phyloP scores from a whole-genome alignment of 2,113 vertebrate genomes.

The Ia io region DNA sequence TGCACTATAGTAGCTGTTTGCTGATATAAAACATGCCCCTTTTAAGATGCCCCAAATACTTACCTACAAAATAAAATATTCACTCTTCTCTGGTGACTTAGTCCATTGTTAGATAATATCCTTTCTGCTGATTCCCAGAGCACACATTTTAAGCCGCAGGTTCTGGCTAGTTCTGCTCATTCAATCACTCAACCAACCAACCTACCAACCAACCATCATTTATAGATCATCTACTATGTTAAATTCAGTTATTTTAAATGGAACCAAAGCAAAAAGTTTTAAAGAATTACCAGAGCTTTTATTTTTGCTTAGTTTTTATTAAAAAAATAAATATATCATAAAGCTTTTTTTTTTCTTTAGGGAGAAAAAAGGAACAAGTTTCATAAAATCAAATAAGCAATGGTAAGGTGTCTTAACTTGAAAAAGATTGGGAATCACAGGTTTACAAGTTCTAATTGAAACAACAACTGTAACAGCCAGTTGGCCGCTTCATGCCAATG shows the following conservation, averaged over 20 bases:
- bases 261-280: slow-evolving; percentile 51
- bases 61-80: slow-evolving; percentile 29
- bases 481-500: slow-evolving; percentile 50
- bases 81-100: neutral
- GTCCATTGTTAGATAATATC: neutral
- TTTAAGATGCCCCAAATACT: neutral
- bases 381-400: slow-evolving; percentile 74
- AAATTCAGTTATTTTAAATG: neutral
- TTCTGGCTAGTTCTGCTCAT: neutral
- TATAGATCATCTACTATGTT: neutral
- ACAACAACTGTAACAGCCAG: slow-evolving; percentile 45
- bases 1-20: neutral
- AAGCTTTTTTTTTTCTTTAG: slow-evolving; percentile 69
- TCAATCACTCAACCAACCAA: neutral
- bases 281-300: slow-evolving; percentile 75
- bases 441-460: slow-evolving; percentile 60
- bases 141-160: neutral
- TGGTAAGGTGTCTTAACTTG: slow-evolving; percentile 63
- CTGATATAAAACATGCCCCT: neutral
- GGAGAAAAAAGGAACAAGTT: slow-evolving; percentile 66
- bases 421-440: slow-evolving; percentile 65
- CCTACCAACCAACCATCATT: neutral
- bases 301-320: slow-evolving; percentile 82
- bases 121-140: neutral
- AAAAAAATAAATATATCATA: slow-evolving; percentile 80